Base-by-base conservation (phyloP, 2,113 vertebrate species). In the Ameiurus melas region DNA sequence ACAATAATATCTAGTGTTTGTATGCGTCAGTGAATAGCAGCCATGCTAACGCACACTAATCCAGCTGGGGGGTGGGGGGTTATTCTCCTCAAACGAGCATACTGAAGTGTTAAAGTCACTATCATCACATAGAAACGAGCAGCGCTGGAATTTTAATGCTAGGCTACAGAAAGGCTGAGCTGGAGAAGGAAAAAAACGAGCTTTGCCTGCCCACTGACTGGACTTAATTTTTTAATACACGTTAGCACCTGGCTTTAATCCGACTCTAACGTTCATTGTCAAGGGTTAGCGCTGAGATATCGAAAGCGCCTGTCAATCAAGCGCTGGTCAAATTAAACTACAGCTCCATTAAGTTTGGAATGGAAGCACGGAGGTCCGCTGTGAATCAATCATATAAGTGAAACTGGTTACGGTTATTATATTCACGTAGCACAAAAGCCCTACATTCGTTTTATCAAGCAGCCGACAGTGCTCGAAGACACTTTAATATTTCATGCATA, bases 151-250 rank as follows among this genome's bases (percentile, higher is more conserved):
- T 94, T 94, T 94, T 93, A 94, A 95, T 93, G 92, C 90, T 25
- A 90, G 88, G 25, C 25, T 33, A 87, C 84, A 83, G 81, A 77
- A 68, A 92, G 85, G 66, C 64, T 75, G 60, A 39, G 78, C 36
- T 9, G 81, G 47, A 51, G 8, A 60, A n/a, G n/a, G n/a, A 71
- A 85, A 89, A 89, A 47, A 89, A 60, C 36, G 86, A 89, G 93
- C 92, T 93, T 93, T 94, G 92, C 91, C 93, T 94, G 93, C 93
- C 92, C 92, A 93, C 73, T 94, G 94, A 93, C 91, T 93, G 94
- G 93, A 94, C 94, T 95, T 94, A 92, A 94, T 95, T 95, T 95
- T 94, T 95, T 96, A 95, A 96, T 95, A 95, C 92, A 94, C 92
- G 92, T 94, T 94, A 95, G 94, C 94, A 94, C 94, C 95, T 94